A percentile compares a stretch with the other conserved stretches of the same genome.
These are phyloP conservation scores for Grus americana DNA, from an alignment of 2,113 vertebrate species.

Conservation along the genomic window DNA sequence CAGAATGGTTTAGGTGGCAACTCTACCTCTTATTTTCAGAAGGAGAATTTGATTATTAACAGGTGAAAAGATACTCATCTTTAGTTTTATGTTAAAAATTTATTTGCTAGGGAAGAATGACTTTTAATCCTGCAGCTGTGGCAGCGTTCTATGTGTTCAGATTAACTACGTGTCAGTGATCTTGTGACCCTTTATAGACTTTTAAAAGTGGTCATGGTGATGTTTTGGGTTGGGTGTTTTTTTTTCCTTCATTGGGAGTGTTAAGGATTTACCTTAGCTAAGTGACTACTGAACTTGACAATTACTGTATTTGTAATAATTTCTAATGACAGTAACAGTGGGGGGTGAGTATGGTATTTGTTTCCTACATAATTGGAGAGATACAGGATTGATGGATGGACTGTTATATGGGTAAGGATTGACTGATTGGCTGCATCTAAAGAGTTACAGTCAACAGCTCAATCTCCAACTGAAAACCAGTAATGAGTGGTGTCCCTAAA, in stretches of 20 bases:
- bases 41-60: neutral
- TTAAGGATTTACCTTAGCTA: neutral
- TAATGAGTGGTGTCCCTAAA: neutral
- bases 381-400: neutral
- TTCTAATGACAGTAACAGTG: neutral
- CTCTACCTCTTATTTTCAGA: no score
- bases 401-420: neutral
- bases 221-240: neutral
- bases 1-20: neutral
- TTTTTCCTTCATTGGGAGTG: neutral
- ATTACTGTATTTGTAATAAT: neutral
- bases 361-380: neutral
- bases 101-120: neutral
- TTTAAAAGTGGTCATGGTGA: neutral
- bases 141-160: accelerated
- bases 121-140: neutral
- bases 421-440: neutral
- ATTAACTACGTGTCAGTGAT: neutral
- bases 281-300: neutral
- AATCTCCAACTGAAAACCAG: neutral
- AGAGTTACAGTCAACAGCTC: neutral
- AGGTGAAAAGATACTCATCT: neutral
- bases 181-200: neutral
- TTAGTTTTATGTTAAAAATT: neutral
- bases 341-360: neutral